Conservation (phyloP, 2,888 invertebrate species). For the Hyposoter dolosus region DNA sequence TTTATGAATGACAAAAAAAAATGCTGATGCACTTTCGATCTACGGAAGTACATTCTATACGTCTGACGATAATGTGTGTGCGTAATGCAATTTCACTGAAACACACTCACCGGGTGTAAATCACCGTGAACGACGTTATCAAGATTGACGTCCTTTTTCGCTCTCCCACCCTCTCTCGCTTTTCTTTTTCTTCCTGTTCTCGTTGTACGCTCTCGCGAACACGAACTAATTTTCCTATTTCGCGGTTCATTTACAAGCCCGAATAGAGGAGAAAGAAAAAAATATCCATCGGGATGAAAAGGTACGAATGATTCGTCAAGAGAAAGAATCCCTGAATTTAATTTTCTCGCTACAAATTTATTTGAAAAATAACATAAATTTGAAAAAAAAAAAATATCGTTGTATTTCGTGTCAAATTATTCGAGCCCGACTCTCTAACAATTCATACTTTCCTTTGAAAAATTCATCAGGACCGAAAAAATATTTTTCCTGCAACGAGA, state of each 20-base stretch:
- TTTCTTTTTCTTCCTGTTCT: neutral
- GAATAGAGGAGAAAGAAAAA: slow-evolving; percentile 8
- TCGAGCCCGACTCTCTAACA: neutral
- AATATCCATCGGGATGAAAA: neutral
- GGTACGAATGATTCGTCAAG: slow-evolving; percentile 2
- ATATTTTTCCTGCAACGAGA: neutral
- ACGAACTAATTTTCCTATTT: slow-evolving; percentile 45
- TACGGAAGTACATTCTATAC: neutral
- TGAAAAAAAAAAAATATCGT: neutral
- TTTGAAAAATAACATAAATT: neutral
- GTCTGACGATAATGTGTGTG: neutral
- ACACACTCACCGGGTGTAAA: slow-evolving; percentile 2
- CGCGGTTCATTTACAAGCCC: slow-evolving; percentile 33
- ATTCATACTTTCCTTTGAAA: neutral
- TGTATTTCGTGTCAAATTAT: neutral
- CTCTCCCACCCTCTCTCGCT: neutral
- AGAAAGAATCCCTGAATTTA: neutral
- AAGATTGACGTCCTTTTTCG: slow-evolving; percentile 17
- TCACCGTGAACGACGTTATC: slow-evolving; percentile 47
- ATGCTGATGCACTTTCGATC: slow-evolving; percentile 1
- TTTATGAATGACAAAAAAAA: neutral
- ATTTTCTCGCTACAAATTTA: neutral
- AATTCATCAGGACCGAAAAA: neutral
- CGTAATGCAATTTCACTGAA: neutral
- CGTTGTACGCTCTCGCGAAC: slow-evolving; percentile 13